These are phyloP conservation scores for Pollicipes pollicipes DNA, from an alignment of 1,140 invertebrate species.

Conservation along the genomic window DNA sequence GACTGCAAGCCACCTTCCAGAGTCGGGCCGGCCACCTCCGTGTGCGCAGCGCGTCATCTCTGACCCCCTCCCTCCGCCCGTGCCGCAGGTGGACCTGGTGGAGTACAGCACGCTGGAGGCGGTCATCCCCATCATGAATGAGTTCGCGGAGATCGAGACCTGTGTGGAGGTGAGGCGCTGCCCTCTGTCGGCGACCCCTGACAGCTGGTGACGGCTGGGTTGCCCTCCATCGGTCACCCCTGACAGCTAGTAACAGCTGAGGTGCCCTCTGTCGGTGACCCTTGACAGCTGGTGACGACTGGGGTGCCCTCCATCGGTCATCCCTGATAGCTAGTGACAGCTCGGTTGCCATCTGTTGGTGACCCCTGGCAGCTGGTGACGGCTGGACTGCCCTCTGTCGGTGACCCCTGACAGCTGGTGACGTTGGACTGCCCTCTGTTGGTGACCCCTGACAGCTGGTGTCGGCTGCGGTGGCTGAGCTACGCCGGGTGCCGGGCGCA, in stretches of 20 bases:
- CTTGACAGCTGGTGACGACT: not conserved
- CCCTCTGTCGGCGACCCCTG: slow-evolving; percentile 5
- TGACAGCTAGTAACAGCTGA: not conserved
- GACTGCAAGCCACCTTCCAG: too few relatives aligned
- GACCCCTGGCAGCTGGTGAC: too few relatives aligned
- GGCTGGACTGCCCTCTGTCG: too few relatives aligned
- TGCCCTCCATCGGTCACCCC: not conserved
- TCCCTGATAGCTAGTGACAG: not conserved
- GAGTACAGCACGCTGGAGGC: slow-evolving; percentile 88
- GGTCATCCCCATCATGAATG: slow-evolving; percentile 88
- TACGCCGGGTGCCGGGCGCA: too few relatives aligned
- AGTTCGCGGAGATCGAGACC: slow-evolving; percentile 95
- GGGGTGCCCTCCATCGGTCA: not conserved
- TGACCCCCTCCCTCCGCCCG: too few relatives aligned
- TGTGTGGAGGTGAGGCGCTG: slow-evolving; percentile 65
- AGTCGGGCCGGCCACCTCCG: too few relatives aligned
- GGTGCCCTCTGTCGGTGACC: not conserved
- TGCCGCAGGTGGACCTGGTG: slow-evolving; percentile 57
- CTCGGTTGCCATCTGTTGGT: too few relatives aligned
- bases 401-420: too few relatives aligned
- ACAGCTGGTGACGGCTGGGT: slow-evolving; percentile 10
- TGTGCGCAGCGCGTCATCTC: too few relatives aligned
- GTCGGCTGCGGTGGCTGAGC: too few relatives aligned
- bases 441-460: too few relatives aligned
- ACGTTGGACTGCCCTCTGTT: too few relatives aligned